Evolutionary conservation across 2,888 invertebrate species (phyloP), one percentile per base, ranked within the genome.

Genomic region (Eugnorisma glareosa): DNA sequence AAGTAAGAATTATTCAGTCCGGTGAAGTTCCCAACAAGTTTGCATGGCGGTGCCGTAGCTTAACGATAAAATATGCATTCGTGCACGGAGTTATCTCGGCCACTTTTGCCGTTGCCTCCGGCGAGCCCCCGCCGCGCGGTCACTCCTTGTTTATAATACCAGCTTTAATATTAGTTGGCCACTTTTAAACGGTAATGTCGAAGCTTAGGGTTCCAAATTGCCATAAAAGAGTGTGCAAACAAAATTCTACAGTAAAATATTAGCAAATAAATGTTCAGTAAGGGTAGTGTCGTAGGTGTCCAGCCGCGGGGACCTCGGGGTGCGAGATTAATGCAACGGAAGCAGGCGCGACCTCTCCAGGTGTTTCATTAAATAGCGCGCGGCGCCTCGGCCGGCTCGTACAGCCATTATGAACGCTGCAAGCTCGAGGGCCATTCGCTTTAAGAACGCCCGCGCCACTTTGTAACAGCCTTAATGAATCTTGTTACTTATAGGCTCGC

Each of bases 381-480:
- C 93, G 94, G 95, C 95, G 93, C 94, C 94, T 93, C 93, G 94
- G 93, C 93, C 94, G 91, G 92, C 94, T 94, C 94, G 94, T 94
- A 94, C 94, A 94, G 92, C 94, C 95, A 95, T 96, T 96, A 96
- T 96, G 96, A 95, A 94, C 91, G 95, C 94, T 95, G 96, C 95
- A 94, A 94, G 94, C 96, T 96, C 94, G 94, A 96, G 96, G 93
- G 96, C 96, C 95, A 96, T 96, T 96, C 96, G 95, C 96, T 96
- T 95, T 95, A 96, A 96, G 96, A 96, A 95, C 95, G 95, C 93
- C 94, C 91, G 95, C 93, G 95, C 95, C 94, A 96, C 96, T 96
- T 96, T 96, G 96, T 96, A 96, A 96, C 95, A 92, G 93, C 94
- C 94, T 95, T 96, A 96, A 96, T 96, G 96, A 96, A 96, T 96